Evolutionary conservation across 2,888 invertebrate species (phyloP).

Genomic region (Callosobruchus maculatus): DNA sequence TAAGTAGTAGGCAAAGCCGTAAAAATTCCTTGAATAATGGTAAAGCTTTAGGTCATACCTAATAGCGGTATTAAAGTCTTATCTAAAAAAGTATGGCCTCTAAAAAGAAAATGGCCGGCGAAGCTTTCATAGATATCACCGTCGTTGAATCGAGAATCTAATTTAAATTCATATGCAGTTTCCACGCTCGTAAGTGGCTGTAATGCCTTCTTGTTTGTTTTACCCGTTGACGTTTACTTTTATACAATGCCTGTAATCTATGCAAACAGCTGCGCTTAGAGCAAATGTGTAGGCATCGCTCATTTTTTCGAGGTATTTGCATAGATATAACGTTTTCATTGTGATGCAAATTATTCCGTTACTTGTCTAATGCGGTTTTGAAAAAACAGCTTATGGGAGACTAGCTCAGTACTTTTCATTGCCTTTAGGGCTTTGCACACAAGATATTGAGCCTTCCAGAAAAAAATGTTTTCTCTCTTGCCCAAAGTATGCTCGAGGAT

Average conservation of each 20-base stretch:
- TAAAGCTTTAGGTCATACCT: not conserved
- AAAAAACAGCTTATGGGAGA: no score
- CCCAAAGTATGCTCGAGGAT: no score
- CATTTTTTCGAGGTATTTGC: not conserved
- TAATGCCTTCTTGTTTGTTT: not conserved
- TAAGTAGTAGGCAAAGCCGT: constrained; percentile 36
- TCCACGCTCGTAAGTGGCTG: not conserved
- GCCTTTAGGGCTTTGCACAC: no score
- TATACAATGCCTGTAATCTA: not conserved
- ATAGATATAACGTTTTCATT: not conserved
- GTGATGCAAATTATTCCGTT: not conserved
- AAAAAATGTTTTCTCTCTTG: no score
- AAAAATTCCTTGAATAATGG: not conserved
- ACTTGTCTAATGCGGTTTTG: no score
- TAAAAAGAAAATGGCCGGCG: not conserved
- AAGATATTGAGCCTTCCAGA: no score
- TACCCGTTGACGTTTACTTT: not conserved
- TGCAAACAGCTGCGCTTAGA: not conserved
- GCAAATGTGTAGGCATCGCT: not conserved
- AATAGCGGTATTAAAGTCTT: not conserved
- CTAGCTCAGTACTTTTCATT: no score
- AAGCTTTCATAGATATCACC: not conserved
- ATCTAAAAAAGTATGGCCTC: not conserved
- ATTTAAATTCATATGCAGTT: not conserved
- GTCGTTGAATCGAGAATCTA: not conserved